These are phyloP conservation scores for Parambassis ranga DNA, from an alignment of 2,797 vertebrate genomes.

Conservation along the genomic window DNA sequence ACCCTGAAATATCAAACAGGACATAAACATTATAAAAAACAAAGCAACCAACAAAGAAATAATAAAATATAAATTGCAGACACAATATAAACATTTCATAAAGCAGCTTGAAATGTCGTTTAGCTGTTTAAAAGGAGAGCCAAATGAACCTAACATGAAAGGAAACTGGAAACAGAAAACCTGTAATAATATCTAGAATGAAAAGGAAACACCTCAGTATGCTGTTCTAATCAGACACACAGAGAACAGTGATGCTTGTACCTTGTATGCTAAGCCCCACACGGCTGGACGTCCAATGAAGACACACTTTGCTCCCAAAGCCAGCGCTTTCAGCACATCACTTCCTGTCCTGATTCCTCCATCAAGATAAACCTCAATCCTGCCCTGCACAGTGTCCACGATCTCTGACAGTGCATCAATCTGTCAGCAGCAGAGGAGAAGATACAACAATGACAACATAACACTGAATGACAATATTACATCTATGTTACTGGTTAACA, in stretches of 20 bases:
- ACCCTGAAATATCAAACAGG: conserved; percentile 76
- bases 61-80: no score
- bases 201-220: background rate
- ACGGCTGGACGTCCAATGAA: conserved; percentile 93
- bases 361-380: conserved; percentile 91
- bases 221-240: background rate
- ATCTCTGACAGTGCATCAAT: conserved; percentile 92
- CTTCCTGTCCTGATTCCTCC: conserved; percentile 92
- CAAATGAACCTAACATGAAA: no score
- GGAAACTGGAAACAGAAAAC: background rate
- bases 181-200: background rate
- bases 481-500: no score
- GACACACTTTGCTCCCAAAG: conserved; percentile 92
- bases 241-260: conserved; percentile 42
- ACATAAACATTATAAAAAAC: background rate
- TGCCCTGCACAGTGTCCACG: conserved; percentile 86
- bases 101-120: no score
- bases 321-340: conserved; percentile 91
- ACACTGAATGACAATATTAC: background rate
- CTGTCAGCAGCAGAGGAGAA: conserved; percentile 68
- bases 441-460: background rate
- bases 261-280: conserved; percentile 96
- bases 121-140: no score
- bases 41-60: no score
- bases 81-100: no score